Conservation (phyloP, 2,888 invertebrate species). For the Hypsopygia costalis region DNA sequence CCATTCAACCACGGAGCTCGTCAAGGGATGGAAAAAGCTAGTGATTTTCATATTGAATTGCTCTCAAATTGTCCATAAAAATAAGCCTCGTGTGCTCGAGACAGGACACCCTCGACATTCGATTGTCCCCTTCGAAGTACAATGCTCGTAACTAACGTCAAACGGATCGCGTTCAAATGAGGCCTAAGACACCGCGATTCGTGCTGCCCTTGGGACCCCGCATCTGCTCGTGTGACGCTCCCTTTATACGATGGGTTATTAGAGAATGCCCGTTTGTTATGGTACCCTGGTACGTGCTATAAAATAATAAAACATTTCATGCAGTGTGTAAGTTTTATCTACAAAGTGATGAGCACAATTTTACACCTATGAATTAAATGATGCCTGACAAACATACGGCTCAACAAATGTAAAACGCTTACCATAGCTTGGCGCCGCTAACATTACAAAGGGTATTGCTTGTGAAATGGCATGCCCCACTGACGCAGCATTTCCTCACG, state of each 20-base stretch:
- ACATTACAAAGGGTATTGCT: no score
- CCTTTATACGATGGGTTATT: constrained; percentile 23
- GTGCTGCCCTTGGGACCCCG: constrained; percentile 25
- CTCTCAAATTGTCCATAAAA: constrained; percentile 12
- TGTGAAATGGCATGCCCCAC: no score
- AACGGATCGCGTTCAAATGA: constrained; percentile 36
- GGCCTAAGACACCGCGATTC: constrained; percentile 22
- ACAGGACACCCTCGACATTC: constrained; percentile 4
- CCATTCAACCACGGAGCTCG: no score
- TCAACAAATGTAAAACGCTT: no score
- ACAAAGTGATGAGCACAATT: no score
- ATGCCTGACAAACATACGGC: no score
- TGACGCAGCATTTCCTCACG: no score
- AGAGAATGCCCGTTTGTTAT: constrained; percentile 16
- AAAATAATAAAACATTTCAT: background rate
- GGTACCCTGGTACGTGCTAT: constrained; percentile 31
- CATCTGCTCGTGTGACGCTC: constrained; percentile 30
- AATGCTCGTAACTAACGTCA: constrained; percentile 55
- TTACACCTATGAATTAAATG: no score
- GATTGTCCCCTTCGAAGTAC: constrained; percentile 33
- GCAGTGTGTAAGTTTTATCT: background rate
- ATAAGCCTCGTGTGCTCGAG: background rate
- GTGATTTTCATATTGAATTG: constrained; percentile 2
- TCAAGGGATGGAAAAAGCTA: background rate
- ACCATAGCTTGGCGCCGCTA: no score